Evolutionary conservation across 2,888 invertebrate species (phyloP).

Genomic region (Nematopogon swammerdamellus): DNA sequence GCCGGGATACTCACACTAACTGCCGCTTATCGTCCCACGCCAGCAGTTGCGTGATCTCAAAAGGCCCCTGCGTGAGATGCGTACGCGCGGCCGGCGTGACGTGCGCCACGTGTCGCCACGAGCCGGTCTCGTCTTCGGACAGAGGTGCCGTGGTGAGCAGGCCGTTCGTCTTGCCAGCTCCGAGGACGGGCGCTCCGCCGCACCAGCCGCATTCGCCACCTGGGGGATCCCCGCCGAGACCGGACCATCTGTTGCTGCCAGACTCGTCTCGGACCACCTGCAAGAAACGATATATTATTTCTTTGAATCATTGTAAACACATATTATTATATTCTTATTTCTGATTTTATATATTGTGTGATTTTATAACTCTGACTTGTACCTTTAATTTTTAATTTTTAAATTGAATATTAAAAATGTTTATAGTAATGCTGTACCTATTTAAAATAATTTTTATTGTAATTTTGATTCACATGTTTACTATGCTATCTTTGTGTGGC

Average conservation of each 20-base stretch:
- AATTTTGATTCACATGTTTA: too few species aligned
- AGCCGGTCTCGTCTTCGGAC: slow-evolving; percentile 41
- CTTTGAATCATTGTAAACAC: too few species aligned
- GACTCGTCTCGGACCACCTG: slow-evolving; percentile 43
- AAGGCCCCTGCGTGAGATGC: slow-evolving; percentile 68
- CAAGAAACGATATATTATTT: neutral
- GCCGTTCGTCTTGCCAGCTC: slow-evolving; percentile 22
- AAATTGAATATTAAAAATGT: too few species aligned
- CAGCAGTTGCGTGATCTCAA: slow-evolving; percentile 69
- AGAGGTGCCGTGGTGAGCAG: slow-evolving; percentile 52
- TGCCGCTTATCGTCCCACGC: slow-evolving; percentile 75
- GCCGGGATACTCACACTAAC: slow-evolving; percentile 54
- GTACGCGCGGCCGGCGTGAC: slow-evolving; percentile 26
- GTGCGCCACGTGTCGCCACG: slow-evolving; percentile 40
- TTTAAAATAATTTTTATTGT: too few species aligned
- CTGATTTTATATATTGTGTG: too few species aligned
- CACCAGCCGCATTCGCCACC: slow-evolving; percentile 46
- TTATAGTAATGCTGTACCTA: too few species aligned
- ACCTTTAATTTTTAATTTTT: too few species aligned
- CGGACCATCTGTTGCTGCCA: slow-evolving; percentile 45
- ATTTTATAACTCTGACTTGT: too few species aligned
- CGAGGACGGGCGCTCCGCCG: slow-evolving; percentile 39
- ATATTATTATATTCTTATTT: too few species aligned
- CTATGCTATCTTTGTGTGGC: too few species aligned
- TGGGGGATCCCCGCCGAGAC: slow-evolving; percentile 38